Base-by-base conservation (phyloP, 2,113 vertebrate genomes). In the Gadus macrocephalus region DNA sequence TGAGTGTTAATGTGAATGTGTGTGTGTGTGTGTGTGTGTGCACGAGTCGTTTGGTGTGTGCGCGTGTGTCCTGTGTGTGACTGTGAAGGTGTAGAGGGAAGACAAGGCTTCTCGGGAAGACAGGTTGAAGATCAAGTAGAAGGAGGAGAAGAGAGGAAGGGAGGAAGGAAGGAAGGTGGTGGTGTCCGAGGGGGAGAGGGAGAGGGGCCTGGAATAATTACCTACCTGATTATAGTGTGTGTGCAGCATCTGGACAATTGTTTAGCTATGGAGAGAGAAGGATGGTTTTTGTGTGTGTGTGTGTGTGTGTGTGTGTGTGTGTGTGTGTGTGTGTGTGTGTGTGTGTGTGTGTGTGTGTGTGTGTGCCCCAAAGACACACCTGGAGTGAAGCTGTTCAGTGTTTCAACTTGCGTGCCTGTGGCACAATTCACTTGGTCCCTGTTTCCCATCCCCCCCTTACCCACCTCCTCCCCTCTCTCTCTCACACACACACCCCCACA, bases 141-240 rank as follows among this genome's bases (percentile, higher is more conserved):
- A 81, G 73, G 68, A 61, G 62, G 67, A 27, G 15, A 64, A 71
- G 63, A 75, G 62, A 66, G 60, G 76, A 15, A 25, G 69, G 64
- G 77, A 81, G 77, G 69, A 28, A 56, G 58, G 17, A 63, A 80
- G 59, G 77, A 74, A 74, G 63, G 66, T 49, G 61, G 3, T 4
- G 31, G 31, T 31, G 31, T 2, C 31, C 3, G 31, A 68, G 69
- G 71, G 77, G 72, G 59, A 67, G 59, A 62, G 72, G 74, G 62
- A 25, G 67, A 38, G 67, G 63, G 69, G 73, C 74, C 15, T 64
- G 8, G 70, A 74, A 75, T 75, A 77, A 64, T 78, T 73, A 80
- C 71, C 61, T 75, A 66, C 72, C 66, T 86, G 81, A 90, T 87
- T 84, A 87, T 71, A 85, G 88, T 83, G 75, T 78, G 80, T 78